phyloP scores from a whole-genome alignment of 2,888 invertebrate genomes.

The Lithophane ornitopus region DNA sequence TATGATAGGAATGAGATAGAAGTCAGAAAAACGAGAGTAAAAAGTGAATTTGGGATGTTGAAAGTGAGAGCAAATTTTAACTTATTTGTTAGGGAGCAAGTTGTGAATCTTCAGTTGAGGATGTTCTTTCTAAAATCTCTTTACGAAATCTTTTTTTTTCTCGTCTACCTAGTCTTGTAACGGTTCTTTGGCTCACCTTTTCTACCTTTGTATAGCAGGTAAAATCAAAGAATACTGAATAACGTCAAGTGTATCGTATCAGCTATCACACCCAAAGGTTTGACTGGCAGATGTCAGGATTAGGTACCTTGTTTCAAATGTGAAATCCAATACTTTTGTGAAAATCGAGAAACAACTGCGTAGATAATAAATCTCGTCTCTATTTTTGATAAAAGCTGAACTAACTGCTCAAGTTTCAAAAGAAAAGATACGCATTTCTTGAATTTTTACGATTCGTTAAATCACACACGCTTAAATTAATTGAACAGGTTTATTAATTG shows the following conservation, averaged over 20 bases:
- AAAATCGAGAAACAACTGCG: constrained; percentile 25
- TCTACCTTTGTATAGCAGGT: constrained; percentile 20
- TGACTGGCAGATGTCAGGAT: constrained; percentile 59
- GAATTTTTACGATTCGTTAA: constrained; percentile 19
- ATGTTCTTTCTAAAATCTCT: not conserved
- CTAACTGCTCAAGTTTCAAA: constrained; percentile 14
- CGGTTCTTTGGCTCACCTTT: not conserved
- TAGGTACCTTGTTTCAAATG: constrained; percentile 36
- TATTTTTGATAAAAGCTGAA: constrained; percentile 27
- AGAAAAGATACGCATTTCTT: not conserved
- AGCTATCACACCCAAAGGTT: constrained; percentile 29
- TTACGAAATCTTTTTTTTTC: too few species aligned
- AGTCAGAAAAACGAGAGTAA: constrained; percentile 10
- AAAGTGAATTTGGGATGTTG: constrained; percentile 10
- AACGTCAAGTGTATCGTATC: constrained; percentile 40
- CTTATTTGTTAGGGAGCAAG: not conserved
- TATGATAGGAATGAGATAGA: constrained; percentile 53
- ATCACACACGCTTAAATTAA: constrained; percentile 11
- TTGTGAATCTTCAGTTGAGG: not conserved
- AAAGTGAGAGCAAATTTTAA: constrained; percentile 22
- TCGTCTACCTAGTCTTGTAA: not conserved
- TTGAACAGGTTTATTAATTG: constrained; percentile 55
- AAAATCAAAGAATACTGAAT: constrained; percentile 20
- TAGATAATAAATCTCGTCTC: constrained; percentile 26
- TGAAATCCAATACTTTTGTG: constrained; percentile 54